Evolutionary conservation across 2,888 invertebrate genomes (phyloP).

Genomic region (Creontiades dilutus): DNA sequence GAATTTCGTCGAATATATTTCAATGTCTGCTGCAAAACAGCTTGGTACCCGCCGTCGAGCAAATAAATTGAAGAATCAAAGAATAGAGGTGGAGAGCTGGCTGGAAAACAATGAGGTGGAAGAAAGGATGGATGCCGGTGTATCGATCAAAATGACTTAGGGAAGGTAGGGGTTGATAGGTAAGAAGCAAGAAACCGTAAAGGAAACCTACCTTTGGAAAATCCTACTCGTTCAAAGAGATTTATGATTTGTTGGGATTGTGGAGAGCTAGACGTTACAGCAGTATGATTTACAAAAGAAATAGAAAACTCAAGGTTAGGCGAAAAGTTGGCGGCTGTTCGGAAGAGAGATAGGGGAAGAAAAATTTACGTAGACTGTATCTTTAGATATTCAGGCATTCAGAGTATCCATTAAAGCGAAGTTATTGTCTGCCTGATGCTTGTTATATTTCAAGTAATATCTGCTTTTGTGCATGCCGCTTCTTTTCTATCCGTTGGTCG

Average conservation of each 20-base stretch:
- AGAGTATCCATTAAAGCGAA: too few relatives aligned
- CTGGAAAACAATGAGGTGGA: conserved; percentile 18
- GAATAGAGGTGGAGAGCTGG: not conserved
- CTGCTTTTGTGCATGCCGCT: too few relatives aligned
- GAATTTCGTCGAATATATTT: not conserved
- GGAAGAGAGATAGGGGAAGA: too few relatives aligned
- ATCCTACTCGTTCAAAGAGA: not conserved
- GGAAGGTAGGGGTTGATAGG: not conserved
- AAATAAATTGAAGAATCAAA: conserved; percentile 29
- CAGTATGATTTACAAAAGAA: not conserved
- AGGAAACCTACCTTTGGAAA: not conserved
- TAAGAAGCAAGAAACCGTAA: conserved; percentile 4
- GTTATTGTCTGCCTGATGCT: too few relatives aligned
- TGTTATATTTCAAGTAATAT: too few relatives aligned
- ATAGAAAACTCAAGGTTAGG: not conserved
- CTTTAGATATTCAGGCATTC: too few relatives aligned
- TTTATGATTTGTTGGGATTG: not conserved
- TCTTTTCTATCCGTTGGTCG: too few relatives aligned
- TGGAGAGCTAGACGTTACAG: not conserved
- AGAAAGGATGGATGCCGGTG: not conserved
- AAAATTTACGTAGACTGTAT: too few relatives aligned
- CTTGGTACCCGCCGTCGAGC: not conserved
- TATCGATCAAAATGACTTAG: conserved; percentile 21
- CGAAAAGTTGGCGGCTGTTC: too few relatives aligned
- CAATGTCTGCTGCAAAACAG: not conserved